Percentiles rank a stretch among this genome's conserved stretches.
Evolutionary conservation across 2,797 vertebrate genomes (phyloP).

Genomic region (Coracias cyanogaster): DNA sequence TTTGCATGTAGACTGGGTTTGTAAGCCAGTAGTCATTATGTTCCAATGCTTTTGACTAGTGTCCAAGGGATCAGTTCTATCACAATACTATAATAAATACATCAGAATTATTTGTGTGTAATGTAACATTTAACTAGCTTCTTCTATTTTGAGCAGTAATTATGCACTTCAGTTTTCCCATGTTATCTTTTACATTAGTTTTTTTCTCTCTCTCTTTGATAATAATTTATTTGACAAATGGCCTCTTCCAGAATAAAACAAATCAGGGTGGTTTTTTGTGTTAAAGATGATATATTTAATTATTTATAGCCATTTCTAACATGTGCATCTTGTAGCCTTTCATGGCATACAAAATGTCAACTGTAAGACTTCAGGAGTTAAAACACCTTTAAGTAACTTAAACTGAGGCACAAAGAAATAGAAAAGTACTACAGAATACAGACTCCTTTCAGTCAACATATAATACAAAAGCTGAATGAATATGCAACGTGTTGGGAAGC

Average conservation of each 20-base stretch:
- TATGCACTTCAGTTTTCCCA: background rate
- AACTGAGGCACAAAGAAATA: background rate
- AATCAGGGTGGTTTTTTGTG: accelerated
- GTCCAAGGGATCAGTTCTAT: background rate
- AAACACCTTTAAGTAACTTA: background rate
- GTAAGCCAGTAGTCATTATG: background rate
- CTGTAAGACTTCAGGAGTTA: background rate
- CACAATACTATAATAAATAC: background rate
- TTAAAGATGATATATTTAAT: background rate
- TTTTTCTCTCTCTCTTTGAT: background rate
- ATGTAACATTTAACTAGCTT: background rate
- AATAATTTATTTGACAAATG: background rate
- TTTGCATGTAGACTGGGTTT: background rate
- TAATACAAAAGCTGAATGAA: background rate
- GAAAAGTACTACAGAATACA: background rate
- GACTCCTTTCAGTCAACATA: background rate
- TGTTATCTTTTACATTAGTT: background rate
- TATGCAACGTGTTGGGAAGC: background rate
- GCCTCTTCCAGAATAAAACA: background rate
- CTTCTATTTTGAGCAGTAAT: background rate
- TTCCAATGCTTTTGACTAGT: background rate
- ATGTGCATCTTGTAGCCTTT: background rate
- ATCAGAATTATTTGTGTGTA: background rate
- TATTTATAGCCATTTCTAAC: background rate
- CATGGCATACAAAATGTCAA: background rate